Percentiles rank a stretch among this genome's conserved stretches.
Evolutionary conservation across 2,113 vertebrate species (phyloP).

Genomic region (Capra hircus): DNA sequence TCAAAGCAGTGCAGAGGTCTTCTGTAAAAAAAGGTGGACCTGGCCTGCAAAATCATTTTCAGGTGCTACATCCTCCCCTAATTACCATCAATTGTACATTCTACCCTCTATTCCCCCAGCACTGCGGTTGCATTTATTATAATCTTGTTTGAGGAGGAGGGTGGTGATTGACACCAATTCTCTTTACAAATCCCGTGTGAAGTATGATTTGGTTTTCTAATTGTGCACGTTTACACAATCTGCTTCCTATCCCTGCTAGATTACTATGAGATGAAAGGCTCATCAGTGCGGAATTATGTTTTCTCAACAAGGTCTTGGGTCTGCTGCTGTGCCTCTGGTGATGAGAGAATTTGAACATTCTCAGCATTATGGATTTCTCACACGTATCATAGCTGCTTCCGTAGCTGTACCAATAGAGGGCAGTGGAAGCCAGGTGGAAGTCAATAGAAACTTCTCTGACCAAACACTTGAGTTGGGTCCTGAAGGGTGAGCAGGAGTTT

Average conservation of each 20-base stretch:
- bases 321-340: background rate
- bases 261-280: background rate
- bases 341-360: background rate
- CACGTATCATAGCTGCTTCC: fast-evolving
- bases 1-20: background rate
- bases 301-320: background rate
- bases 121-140: background rate
- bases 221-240: background rate
- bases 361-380: background rate
- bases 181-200: conserved; percentile 12
- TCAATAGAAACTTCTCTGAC: background rate
- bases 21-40: background rate
- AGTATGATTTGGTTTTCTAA: conserved; percentile 41
- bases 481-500: background rate
- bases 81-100: background rate
- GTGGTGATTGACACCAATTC: background rate
- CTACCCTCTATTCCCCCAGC: background rate
- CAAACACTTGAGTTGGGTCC: background rate
- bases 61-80: background rate
- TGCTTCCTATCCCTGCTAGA: background rate
- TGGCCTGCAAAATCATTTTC: background rate
- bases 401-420: background rate
- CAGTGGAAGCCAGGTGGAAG: background rate
- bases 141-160: background rate
- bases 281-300: background rate